A percentile compares a stretch with the other conserved stretches of the same genome.
phyloP scores from a whole-genome alignment of 2,888 invertebrate species.

The Celastrina argiolus region DNA sequence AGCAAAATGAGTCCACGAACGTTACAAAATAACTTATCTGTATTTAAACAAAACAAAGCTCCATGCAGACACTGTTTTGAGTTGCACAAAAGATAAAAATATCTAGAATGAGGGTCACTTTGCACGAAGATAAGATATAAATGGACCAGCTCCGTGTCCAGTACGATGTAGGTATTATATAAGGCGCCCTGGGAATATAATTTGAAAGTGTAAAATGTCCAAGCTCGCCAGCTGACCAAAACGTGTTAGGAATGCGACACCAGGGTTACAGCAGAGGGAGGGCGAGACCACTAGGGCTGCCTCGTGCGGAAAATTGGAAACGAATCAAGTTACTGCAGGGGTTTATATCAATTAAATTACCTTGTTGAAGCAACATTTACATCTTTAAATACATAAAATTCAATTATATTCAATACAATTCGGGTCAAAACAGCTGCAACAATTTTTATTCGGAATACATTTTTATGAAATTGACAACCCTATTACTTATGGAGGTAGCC shows the following conservation, averaged over 20 bases:
- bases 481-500: background rate
- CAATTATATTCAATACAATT: too few relatives aligned
- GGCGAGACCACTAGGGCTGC: background rate
- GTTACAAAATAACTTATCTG: background rate
- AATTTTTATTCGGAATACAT: too few relatives aligned
- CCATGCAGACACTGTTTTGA: background rate
- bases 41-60: background rate
- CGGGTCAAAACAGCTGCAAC: too few relatives aligned
- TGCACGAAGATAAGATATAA: background rate
- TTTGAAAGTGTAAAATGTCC: conserved; percentile 20
- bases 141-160: background rate
- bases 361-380: too few relatives aligned
- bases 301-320: background rate
- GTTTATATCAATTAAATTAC: too few relatives aligned
- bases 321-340: background rate
- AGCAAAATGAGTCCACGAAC: background rate
- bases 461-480: background rate
- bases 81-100: conserved; percentile 9
- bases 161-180: background rate
- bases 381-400: too few relatives aligned
- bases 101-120: background rate
- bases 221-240: conserved; percentile 24
- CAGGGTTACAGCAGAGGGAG: conserved; percentile 24
- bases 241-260: conserved; percentile 35
- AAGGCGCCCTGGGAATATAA: conserved; percentile 1